Evolutionary conservation across 1,140 invertebrate species (phyloP), one percentile per base, ranked within the genome.

Genomic region (Sycophaga agraensis): DNA sequence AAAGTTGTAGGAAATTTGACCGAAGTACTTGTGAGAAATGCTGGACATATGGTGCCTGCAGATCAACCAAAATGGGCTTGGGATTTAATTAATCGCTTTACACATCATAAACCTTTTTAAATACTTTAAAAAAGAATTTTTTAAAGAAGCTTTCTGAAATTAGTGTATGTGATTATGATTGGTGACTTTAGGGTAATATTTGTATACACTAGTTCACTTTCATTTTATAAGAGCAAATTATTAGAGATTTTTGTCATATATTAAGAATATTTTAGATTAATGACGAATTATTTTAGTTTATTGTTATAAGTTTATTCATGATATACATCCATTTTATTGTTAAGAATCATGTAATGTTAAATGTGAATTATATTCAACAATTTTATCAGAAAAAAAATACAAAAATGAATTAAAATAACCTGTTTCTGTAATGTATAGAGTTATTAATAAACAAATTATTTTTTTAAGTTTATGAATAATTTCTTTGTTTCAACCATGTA

Each of bases 21-120:
- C 3, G 89, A 93, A 78, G 88, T 93, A n/a, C 73, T 92, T 70
- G 85, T 93, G 1, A 82, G 91, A 51, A 87, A 91, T 80, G 91
- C 91, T 24, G 92, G 93, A 0, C 92, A 95, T 65, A 91, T 93
- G 85, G 87, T 92, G 16, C 91, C 92, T 0, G 79, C 82, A 21
- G 91, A 94, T 79, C 91, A 94, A 72, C 92, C 92, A 0, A 85
- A 85, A 57, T 89, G 89, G 85, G 86, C 87, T 1, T 82, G 87
- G 19, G 88, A 92, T 74, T 80, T 95, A 68, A 91, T 95, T 53
- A 85, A 86, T 22, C 82, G 88, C 70, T 90, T 95, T 59, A 90
- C 91, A 26, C 71, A 78, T n/a, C 84, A 86, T 56, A 88, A 89
- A 76, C 62, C 71, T 16, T 84, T 82, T 72, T 77, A 70, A 72